Evolutionary conservation across 2,113 vertebrate genomes (phyloP).

Genomic region (Lota lota): DNA sequence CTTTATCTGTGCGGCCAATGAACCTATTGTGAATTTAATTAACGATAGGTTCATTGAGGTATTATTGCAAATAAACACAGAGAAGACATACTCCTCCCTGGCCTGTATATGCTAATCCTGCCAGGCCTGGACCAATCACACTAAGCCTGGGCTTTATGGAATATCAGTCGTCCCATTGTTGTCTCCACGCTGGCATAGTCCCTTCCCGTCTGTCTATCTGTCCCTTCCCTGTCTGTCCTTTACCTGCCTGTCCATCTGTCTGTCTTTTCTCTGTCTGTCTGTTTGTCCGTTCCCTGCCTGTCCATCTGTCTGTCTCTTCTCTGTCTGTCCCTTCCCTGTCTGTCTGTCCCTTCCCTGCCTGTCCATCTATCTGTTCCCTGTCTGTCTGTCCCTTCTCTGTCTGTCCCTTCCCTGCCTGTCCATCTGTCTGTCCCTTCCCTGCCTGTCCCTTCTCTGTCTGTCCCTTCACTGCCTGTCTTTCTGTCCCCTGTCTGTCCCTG

Average conservation of each 20-base stretch:
- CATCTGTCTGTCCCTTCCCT: conserved; percentile 25
- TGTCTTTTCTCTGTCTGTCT: no score
- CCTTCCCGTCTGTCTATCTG: conserved; percentile 18
- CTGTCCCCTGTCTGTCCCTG: conserved; percentile 6
- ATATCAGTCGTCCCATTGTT: conserved; percentile 44
- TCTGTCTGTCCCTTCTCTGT: no score
- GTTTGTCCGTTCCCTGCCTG: no score
- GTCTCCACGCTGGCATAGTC: neutral
- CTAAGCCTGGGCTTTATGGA: neutral
- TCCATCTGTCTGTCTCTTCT: no score
- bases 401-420: neutral
- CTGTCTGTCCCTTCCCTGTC: no score
- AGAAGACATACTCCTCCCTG: neutral
- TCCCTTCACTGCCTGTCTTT: conserved; percentile 33
- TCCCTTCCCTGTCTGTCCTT: conserved; percentile 3
- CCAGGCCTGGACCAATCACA: conserved; percentile 3
- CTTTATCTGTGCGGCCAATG: no score
- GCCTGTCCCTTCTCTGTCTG: conserved; percentile 39
- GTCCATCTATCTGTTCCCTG: no score
- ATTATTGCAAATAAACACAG: no score
- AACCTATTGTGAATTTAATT: no score
- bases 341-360: no score
- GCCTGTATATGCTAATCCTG: neutral
- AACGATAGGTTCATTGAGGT: no score
- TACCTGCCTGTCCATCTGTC: no score